phyloP scores from a whole-genome alignment of 2,113 vertebrate species.

The Mormyrus iriodes region DNA sequence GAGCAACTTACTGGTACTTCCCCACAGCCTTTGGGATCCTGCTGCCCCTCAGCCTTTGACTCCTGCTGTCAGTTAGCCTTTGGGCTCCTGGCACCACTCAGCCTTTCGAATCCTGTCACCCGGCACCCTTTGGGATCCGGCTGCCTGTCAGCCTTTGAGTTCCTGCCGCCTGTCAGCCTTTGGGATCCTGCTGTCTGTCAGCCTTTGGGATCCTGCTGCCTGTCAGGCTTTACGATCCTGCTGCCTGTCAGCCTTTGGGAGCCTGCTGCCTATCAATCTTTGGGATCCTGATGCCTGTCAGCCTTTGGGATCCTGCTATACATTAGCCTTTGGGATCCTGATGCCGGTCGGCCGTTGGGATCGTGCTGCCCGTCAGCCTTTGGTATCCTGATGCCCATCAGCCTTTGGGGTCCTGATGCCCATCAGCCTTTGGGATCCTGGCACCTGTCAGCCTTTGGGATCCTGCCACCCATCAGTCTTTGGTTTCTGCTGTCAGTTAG shows the following conservation, averaged over 20 bases:
- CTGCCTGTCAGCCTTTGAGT: neutral
- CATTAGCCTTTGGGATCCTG: neutral
- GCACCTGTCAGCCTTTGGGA: too few relatives aligned
- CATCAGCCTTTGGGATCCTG: neutral
- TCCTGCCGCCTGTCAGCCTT: neutral
- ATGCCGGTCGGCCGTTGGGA: neutral
- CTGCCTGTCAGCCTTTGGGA: neutral
- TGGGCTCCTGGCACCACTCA: neutral
- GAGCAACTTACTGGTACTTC: neutral
- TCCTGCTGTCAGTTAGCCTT: neutral
- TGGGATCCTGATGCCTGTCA: neutral
- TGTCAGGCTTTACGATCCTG: neutral
- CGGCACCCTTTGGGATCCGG: neutral
- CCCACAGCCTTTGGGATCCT: neutral
- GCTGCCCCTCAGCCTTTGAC: neutral
- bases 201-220: neutral
- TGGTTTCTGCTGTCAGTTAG: neutral
- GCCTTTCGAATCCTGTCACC: neutral
- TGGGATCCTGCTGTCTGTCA: neutral
- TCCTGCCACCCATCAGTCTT: neutral
- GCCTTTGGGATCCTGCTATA: neutral
- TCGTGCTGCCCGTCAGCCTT: neutral
- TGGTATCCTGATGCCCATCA: neutral
- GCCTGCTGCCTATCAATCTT: neutral
- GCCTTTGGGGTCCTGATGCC: neutral